Conservation (phyloP, 2,797 vertebrate genomes). For the Acanthopagrus latus region DNA sequence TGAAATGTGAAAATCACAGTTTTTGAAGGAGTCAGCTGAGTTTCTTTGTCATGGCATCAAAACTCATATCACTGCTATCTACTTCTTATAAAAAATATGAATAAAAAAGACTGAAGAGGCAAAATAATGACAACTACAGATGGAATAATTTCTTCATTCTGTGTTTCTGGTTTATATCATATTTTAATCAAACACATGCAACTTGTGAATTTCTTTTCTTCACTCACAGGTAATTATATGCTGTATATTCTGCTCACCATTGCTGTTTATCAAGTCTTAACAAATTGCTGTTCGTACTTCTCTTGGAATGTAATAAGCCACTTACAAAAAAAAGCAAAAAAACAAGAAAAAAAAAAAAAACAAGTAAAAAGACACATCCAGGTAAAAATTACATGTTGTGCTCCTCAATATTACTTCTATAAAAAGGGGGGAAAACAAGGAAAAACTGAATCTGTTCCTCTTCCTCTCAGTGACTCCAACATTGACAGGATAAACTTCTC, state of each 20-base stretch:
- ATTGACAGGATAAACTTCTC: constrained; percentile 37
- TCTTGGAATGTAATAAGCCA: no score
- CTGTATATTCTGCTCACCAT: no score
- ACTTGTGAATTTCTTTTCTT: no score
- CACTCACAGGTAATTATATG: no score
- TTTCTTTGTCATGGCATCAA: not conserved
- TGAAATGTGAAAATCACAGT: constrained; percentile 6
- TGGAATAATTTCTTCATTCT: not conserved
- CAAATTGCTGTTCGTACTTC: no score
- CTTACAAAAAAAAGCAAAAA: no score
- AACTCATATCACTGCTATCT: not conserved
- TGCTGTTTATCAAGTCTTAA: no score
- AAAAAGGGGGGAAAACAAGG: not conserved
- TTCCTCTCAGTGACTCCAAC: constrained; percentile 13
- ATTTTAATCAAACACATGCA: not conserved
- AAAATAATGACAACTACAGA: not conserved
- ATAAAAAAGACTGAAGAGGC: not conserved
- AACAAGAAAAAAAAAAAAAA: no score
- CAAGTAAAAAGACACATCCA: not conserved
- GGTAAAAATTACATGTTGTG: not conserved
- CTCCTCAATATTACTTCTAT: not conserved
- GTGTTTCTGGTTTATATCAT: not conserved
- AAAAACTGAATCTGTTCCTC: not conserved
- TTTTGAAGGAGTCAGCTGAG: not conserved
- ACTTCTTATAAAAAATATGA: not conserved